phyloP scores from a whole-genome alignment of 2,888 invertebrate genomes.

The Nomada goodeniana region DNA sequence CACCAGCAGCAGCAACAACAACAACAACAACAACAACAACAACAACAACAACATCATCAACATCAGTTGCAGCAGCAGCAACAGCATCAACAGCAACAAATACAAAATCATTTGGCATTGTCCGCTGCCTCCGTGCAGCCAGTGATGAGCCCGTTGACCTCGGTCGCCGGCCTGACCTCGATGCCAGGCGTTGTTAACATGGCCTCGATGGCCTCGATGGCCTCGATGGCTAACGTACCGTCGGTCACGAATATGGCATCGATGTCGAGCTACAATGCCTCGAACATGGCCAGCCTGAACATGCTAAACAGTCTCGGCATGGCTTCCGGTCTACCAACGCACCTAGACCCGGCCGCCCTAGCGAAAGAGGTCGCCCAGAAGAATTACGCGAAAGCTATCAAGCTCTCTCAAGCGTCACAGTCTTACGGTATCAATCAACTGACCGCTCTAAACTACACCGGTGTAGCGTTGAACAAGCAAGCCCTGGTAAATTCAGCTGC shows the following conservation, averaged over 20 bases:
- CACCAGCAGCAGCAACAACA: slow-evolving; percentile 66
- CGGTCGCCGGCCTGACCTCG: slow-evolving; percentile 77
- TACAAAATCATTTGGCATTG: slow-evolving; percentile 65
- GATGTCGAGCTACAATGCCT: slow-evolving; percentile 69
- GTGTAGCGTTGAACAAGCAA: slow-evolving; percentile 89
- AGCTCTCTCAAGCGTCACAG: slow-evolving; percentile 85
- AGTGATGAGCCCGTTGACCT: slow-evolving; percentile 79
- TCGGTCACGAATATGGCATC: slow-evolving; percentile 72
- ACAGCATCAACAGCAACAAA: slow-evolving; percentile 84
- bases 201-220: slow-evolving; percentile 72
- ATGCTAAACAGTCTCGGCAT: slow-evolving; percentile 74
- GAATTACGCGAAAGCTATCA: slow-evolving; percentile 91
- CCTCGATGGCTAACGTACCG: slow-evolving; percentile 76
- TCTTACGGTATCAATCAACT: slow-evolving; percentile 84
- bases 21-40: slow-evolving; percentile 83
- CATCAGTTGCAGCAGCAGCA: slow-evolving; percentile 83
- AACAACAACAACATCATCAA: slow-evolving; percentile 83
- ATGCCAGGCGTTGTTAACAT: slow-evolving; percentile 74
- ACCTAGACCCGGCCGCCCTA: slow-evolving; percentile 87
- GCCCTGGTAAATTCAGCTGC: slow-evolving; percentile 82
- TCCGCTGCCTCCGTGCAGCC: slow-evolving; percentile 65
- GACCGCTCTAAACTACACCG: slow-evolving; percentile 89
- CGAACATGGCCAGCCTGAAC: slow-evolving; percentile 77
- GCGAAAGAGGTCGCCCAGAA: slow-evolving; percentile 94
- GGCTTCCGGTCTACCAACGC: slow-evolving; percentile 56